phyloP scores from a whole-genome alignment of 1,140 invertebrate genomes.

The Microplitis mediator region DNA sequence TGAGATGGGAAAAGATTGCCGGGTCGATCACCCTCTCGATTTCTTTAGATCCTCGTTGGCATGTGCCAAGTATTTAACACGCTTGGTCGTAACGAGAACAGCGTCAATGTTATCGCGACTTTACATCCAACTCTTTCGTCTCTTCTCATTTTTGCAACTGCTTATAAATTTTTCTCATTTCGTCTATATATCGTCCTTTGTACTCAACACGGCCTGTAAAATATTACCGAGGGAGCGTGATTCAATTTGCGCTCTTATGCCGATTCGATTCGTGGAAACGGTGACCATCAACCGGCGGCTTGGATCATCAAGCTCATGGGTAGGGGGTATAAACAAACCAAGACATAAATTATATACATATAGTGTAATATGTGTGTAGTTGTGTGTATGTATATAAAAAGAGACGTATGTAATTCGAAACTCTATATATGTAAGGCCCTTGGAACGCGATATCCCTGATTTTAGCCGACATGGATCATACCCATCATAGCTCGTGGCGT shows the following conservation, averaged over 20 bases:
- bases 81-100: conserved; percentile 36
- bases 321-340: not conserved
- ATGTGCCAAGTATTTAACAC: conserved; percentile 41
- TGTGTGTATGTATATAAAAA: not conserved
- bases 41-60: conserved; percentile 32
- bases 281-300: not conserved
- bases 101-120: conserved; percentile 37
- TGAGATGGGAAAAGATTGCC: conserved; percentile 9
- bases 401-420: conserved; percentile 41
- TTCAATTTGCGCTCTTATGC: conserved; percentile 7
- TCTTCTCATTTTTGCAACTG: conserved; percentile 18
- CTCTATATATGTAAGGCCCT: conserved; percentile 49
- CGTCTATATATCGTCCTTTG: not conserved
- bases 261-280: not conserved
- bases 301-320: not conserved
- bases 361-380: not conserved
- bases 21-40: conserved; percentile 34
- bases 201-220: not conserved
- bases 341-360: not conserved
- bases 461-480: conserved; percentile 46
- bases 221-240: conserved; percentile 12
- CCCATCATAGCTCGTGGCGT: conserved; percentile 47
- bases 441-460: conserved; percentile 60
- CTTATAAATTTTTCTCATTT: not conserved
- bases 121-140: conserved; percentile 30